Base-by-base conservation (phyloP, 1,140 invertebrate genomes). In the Gerris buenoi region DNA sequence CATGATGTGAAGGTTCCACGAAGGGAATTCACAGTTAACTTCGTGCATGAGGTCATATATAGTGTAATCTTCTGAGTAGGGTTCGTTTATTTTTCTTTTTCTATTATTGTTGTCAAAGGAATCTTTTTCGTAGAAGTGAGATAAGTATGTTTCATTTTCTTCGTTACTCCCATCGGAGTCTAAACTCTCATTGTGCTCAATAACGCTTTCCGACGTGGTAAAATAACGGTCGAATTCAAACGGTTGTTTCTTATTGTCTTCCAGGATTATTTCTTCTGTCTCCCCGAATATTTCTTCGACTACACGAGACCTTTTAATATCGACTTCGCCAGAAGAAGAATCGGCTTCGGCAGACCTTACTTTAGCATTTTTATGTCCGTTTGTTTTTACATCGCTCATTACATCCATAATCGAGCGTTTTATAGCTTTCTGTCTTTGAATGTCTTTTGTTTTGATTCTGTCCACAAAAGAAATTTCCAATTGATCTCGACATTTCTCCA, bases 101-200 rank as follows among this genome's bases (percentile, higher is more conserved):
- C 33, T 46, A 10, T 46, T 46, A 5, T 10, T 46, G 5, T 5
- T 10, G n/a, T n/a, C n/a, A n/a, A n/a, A n/a, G 3, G 58, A 60
- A 13, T 60, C 58, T 22, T 60, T 60, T 22, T 60, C 58, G 23
- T 3, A 22, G 22, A 60, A 60, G 23, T 15, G 15, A 22, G 58
- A 60, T 22, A 60, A 60, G 15, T 22, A 22, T 10, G 10, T 56
- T 56, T 13, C 46, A 5, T 15, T 22, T 5, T 60, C 58, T 5
- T 25, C 23, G 58, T 25, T 22, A 22, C 23, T 25, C 10, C 23
- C 22, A 22, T 60, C 58, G 3, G 5, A 5, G 23, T 60, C 58
- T 22, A 60, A 60, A 60, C 58, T 60, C 23, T 60, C 58, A 22
- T 60, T 60, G 23, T 60, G 58, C 23, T 60, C 58, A 22, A 60